Conservation (phyloP, 2,888 invertebrate genomes). For the Drosophila paracracens region DNA sequence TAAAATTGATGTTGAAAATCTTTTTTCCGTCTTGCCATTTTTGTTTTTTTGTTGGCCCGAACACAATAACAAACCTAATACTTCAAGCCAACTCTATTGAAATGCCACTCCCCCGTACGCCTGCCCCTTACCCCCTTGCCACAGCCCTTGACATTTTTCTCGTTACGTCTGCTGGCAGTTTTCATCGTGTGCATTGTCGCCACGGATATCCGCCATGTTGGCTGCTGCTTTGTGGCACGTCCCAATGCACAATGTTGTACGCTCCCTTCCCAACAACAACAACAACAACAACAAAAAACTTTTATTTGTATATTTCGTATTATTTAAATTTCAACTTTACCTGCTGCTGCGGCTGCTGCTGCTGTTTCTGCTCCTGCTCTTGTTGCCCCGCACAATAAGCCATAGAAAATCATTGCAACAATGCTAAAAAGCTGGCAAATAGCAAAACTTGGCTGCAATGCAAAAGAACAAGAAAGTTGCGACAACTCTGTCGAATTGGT, state of each 20-base stretch:
- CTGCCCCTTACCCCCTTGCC: background rate
- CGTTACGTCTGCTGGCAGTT: slow-evolving; percentile 27
- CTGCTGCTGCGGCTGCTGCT: slow-evolving; percentile 19
- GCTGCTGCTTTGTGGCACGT: slow-evolving; percentile 60
- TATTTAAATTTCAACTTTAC: slow-evolving; percentile 60
- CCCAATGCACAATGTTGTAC: slow-evolving; percentile 59
- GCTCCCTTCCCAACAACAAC: background rate
- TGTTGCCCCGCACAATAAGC: slow-evolving; percentile 38
- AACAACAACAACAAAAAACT: slow-evolving; percentile 7
- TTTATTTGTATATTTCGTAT: slow-evolving; percentile 41
- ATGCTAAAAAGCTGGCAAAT: slow-evolving; percentile 66
- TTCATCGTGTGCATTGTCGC: slow-evolving; percentile 65
- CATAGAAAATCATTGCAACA: slow-evolving; percentile 64
- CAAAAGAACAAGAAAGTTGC: slow-evolving; percentile 3
- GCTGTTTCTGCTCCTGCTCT: background rate
- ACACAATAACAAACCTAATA: slow-evolving; percentile 26
- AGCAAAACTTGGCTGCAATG: slow-evolving; percentile 59
- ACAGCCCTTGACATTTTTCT: slow-evolving; percentile 9
- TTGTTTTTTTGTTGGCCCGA: background rate
- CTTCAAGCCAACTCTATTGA: background rate
- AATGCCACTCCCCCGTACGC: background rate
- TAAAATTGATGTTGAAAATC: slow-evolving; percentile 29
- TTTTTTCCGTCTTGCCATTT: slow-evolving; percentile 10
- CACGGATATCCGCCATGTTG: slow-evolving; percentile 80
- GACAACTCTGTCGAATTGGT: background rate